Evolutionary conservation across 2,888 invertebrate genomes (phyloP).

Genomic region (Noctuana brunneofusca): DNA sequence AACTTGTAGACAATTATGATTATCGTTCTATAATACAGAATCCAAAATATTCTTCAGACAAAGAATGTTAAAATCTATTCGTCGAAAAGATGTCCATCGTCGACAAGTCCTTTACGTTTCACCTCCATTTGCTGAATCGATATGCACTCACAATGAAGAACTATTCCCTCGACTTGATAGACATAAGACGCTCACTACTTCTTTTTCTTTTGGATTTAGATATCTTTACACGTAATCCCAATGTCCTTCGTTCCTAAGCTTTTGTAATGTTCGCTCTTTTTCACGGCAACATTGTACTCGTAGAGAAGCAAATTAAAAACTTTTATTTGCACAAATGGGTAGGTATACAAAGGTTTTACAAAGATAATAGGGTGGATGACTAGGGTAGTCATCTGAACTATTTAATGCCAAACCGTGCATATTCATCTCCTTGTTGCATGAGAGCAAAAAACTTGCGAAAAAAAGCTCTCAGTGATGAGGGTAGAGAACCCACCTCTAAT

Average conservation of each 20-base stretch:
- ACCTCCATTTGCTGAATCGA: conserved; percentile 23
- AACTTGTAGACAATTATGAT: no score
- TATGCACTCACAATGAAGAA: conserved; percentile 18
- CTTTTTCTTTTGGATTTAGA: conserved; percentile 25
- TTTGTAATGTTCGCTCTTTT: conserved; percentile 15
- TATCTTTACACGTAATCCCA: conserved; percentile 21
- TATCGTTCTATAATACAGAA: not conserved
- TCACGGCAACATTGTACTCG: not conserved
- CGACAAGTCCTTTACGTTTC: conserved; percentile 6
- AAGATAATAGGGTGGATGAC: no score
- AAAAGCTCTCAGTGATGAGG: not conserved
- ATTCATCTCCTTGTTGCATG: no score
- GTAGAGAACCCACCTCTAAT: no score
- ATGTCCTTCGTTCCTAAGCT: conserved; percentile 16
- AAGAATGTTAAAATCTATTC: conserved; percentile 7
- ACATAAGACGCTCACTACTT: conserved; percentile 5
- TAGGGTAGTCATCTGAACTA: no score
- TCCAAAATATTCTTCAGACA: not conserved
- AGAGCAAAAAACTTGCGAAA: not conserved
- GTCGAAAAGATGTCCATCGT: conserved; percentile 2
- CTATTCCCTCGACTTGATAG: conserved; percentile 15
- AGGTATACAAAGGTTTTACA: no score
- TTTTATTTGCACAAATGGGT: not conserved
- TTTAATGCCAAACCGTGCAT: no score
- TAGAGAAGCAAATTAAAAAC: no score